Conservation (phyloP, 2,113 vertebrate genomes). For the Nerophis lumbriciformis region DNA sequence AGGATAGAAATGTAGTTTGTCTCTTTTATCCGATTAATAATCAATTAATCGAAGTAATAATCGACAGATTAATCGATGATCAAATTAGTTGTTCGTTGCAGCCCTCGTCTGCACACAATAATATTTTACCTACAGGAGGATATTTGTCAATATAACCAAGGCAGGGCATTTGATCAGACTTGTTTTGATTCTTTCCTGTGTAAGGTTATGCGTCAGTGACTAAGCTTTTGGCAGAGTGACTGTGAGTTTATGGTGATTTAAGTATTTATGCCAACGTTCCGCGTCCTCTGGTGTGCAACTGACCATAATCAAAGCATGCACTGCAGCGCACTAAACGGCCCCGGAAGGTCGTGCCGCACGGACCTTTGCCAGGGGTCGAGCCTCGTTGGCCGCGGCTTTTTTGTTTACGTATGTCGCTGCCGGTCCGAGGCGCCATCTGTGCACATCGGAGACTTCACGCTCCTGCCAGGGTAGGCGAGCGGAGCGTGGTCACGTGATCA, state of each 20-base stretch:
- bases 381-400: constrained; percentile 8
- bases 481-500: too few relatives aligned
- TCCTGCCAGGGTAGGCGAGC: constrained; percentile 6
- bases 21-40: too few relatives aligned
- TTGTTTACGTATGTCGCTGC: constrained; percentile 29
- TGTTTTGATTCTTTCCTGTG: too few relatives aligned
- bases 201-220: constrained; percentile 5
- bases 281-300: constrained; percentile 14
- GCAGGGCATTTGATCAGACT: too few relatives aligned
- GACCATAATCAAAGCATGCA: constrained; percentile 22
- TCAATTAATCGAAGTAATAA: too few relatives aligned
- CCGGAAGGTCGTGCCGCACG: constrained; percentile 19
- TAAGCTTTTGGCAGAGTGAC: constrained; percentile 6
- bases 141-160: too few relatives aligned
- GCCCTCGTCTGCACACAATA: too few relatives aligned
- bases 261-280: constrained; percentile 5
- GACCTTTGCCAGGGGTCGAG: constrained; percentile 39
- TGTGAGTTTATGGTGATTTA: constrained; percentile 6
- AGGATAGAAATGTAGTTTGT: too few relatives aligned
- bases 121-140: too few relatives aligned
- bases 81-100: too few relatives aligned
- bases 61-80: too few relatives aligned
- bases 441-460: constrained; percentile 64
- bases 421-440: constrained; percentile 66
- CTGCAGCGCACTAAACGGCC: constrained; percentile 35